Base-by-base conservation (phyloP, 2,113 vertebrate species). In the Gnathonemus longibarbis region DNA sequence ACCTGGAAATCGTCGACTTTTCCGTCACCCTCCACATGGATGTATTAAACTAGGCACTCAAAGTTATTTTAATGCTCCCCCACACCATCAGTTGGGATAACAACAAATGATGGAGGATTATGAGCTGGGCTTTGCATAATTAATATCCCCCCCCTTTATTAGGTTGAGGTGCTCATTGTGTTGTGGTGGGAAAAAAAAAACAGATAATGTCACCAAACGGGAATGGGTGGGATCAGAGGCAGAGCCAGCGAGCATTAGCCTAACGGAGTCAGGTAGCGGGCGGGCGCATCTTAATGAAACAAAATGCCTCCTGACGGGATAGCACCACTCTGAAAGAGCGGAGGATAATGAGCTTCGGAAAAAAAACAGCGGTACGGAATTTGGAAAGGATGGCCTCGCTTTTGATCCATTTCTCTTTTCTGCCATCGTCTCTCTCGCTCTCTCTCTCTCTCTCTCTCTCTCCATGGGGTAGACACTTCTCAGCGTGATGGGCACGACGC, bases 1-100 rank as follows among this genome's bases (percentile, higher is more conserved):
- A 21, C 52, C 5, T 31, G 21, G 45, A 58, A 88, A 84, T 62
- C 3, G 27, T 52, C 35, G 9, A 24, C 58, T 62, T 49, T 19
- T 19, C 88, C n/a, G 46, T n/a, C 46, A 91, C 89, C 89, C 3
- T 17, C 74, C 6, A 39, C 31, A 15, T 4, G 94, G 93, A 93
- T 94, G 95, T 94, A 94, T 95, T 94, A 90, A 92, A 94, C 95
- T 92, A 94, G 95, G 96, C 95, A 95, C 89, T 92, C 93, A 91
- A 92, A 35, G 93, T 96, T 94, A 93, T 92, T 93, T 93, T 66
- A 48, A 91, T 92, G 92, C 90, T 56, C 19, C 53, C 93, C 95
- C 94, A 95, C 88, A 89, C 94, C 94, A 92, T 94, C 94, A 93
- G 91, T 94, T 92, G 94, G 94, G 94, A 92, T 94, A 95, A 95